phyloP scores from a whole-genome alignment of 2,888 invertebrate species.

The Petrolisthes manimaculis region DNA sequence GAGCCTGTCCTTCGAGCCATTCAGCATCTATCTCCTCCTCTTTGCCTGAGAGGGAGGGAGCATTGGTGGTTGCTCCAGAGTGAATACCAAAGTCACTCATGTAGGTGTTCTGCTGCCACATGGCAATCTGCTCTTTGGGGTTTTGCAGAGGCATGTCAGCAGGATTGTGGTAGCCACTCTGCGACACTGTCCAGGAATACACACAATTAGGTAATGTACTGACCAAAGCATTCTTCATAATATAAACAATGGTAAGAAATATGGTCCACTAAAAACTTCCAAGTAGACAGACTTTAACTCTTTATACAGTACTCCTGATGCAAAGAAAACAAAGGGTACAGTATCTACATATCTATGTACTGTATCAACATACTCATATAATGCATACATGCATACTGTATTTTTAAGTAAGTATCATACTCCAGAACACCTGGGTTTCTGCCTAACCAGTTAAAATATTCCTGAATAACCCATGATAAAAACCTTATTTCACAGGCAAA shows the following conservation, averaged over 20 bases:
- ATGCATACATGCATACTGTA: too few relatives aligned
- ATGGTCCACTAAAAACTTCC: neutral
- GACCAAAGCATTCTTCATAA: neutral
- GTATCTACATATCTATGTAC: neutral
- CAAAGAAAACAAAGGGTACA: neutral
- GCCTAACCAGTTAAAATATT: too few relatives aligned
- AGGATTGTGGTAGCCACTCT: conserved; percentile 64
- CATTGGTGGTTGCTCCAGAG: conserved; percentile 94
- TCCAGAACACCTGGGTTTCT: too few relatives aligned
- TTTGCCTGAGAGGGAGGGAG: conserved; percentile 92
- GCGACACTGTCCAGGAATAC: conserved; percentile 54
- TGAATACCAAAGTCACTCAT: conserved; percentile 93
- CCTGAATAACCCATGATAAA: too few relatives aligned
- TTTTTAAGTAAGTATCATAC: too few relatives aligned
- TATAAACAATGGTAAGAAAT: neutral
- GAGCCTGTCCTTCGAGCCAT: conserved; percentile 86
- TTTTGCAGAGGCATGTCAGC: conserved; percentile 65
- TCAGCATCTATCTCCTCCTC: conserved; percentile 96
- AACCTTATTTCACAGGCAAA: too few relatives aligned
- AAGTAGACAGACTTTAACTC: neutral
- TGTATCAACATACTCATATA: too few relatives aligned
- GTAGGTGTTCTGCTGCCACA: conserved; percentile 72
- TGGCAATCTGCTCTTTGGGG: conserved; percentile 70
- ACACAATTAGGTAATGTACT: neutral
- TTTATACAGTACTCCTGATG: neutral